phyloP scores from a whole-genome alignment of 2,888 invertebrate species.

The Lasioglossum figueresi region DNA sequence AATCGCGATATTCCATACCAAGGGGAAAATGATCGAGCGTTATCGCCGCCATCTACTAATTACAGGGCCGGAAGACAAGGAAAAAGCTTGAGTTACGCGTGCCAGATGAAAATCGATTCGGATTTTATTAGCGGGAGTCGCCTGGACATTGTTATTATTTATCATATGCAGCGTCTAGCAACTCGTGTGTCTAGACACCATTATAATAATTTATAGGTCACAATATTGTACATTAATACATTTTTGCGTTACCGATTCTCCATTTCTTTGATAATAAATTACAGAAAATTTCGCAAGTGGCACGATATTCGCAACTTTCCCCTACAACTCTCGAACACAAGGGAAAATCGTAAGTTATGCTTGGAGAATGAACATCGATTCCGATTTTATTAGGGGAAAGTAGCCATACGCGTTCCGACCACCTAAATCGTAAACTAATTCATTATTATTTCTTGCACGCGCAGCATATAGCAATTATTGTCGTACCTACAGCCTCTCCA shows the following conservation, averaged over 20 bases:
- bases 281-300: background rate
- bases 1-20: constrained; percentile 26
- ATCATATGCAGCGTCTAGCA: background rate
- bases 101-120: constrained; percentile 11
- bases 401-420: too few relatives aligned
- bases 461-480: background rate
- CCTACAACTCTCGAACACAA: background rate
- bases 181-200: background rate
- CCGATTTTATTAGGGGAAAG: constrained; percentile 3
- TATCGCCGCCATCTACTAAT: constrained; percentile 54
- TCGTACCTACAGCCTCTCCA: background rate
- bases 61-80: constrained; percentile 22
- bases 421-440: background rate
- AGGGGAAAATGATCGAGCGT: constrained; percentile 3
- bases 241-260: background rate
- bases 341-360: background rate
- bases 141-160: background rate
- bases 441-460: background rate
- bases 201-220: background rate
- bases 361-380: background rate
- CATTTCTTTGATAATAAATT: background rate
- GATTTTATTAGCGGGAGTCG: constrained; percentile 10
- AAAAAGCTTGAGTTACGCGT: background rate
- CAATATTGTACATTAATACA: background rate
- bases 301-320: background rate